phyloP scores from a whole-genome alignment of 2,797 vertebrate species.

The Dicrostonyx torquatus region DNA sequence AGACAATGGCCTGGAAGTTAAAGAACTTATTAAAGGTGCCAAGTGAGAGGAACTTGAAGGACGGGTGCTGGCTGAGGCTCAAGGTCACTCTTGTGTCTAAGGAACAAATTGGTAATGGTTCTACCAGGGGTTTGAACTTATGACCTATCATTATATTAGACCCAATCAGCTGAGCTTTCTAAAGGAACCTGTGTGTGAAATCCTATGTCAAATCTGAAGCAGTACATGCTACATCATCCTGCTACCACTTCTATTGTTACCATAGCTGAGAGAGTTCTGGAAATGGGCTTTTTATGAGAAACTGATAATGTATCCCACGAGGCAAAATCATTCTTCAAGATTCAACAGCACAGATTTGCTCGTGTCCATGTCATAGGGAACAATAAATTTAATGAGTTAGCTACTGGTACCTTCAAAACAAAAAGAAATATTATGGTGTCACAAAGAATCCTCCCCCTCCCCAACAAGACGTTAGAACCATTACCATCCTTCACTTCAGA shows the following conservation, averaged over 20 bases:
- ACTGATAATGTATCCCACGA: neutral
- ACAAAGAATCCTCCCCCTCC: neutral
- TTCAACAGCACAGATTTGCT: neutral
- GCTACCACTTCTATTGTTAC: neutral
- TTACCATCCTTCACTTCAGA: neutral
- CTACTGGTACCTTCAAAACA: slow-evolving; percentile 27
- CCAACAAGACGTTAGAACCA: neutral
- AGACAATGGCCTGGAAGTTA: neutral
- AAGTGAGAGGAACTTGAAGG: neutral
- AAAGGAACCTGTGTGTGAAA: neutral
- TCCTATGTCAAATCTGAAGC: neutral
- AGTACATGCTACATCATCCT: neutral
- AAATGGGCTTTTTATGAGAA: neutral
- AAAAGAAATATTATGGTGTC: neutral
- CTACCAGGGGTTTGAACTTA: slow-evolving; percentile 26
- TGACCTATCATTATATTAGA: slow-evolving; percentile 49
- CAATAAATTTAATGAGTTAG: neutral
- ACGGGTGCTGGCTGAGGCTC: neutral
- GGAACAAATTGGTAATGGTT: slow-evolving; percentile 58
- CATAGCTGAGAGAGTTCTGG: neutral
- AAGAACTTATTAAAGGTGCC: neutral
- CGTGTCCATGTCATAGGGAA: neutral
- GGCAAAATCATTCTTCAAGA: neutral
- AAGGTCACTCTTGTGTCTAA: slow-evolving; percentile 8
- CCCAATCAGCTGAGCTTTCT: slow-evolving; percentile 14